A percentile compares a stretch with the other conserved stretches of the same genome.
Conservation (phyloP, 2,113 vertebrate genomes). For the Gymnarchus niloticus region DNA sequence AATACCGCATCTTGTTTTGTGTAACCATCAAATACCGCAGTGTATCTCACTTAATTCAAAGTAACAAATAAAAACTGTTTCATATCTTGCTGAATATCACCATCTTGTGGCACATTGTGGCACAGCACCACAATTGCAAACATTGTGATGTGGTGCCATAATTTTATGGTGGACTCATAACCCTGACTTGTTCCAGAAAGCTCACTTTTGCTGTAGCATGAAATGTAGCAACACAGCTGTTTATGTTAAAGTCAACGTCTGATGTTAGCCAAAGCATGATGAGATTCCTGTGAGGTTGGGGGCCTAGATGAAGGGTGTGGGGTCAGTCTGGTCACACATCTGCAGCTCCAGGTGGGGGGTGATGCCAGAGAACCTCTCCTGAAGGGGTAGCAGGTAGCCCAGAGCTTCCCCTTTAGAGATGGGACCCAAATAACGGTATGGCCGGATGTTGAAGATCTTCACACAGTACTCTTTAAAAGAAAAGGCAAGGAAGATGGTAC, state of each 20-base stretch:
- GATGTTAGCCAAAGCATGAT: neutral
- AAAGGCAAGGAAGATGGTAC: neutral
- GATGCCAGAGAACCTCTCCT: conserved; percentile 53
- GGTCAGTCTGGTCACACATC: conserved; percentile 53
- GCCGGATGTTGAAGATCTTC: conserved; percentile 55
- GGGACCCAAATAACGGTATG: conserved; percentile 39
- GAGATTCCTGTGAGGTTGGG: conserved; percentile 29
- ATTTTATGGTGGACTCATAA: neutral
- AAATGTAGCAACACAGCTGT: neutral
- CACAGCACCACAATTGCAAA: conserved; percentile 34
- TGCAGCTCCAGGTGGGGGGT: conserved; percentile 55
- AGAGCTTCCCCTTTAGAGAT: conserved; percentile 41
- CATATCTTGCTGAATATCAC: conserved; percentile 22
- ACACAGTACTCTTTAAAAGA: conserved; percentile 46
- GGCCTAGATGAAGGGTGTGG: conserved; percentile 51
- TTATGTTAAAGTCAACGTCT: neutral
- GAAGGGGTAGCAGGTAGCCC: conserved; percentile 54
- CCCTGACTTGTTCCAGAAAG: neutral
- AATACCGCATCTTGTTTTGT: neutral
- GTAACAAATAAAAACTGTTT: neutral
- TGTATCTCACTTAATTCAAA: neutral
- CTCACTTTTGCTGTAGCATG: neutral
- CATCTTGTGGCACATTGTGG: conserved; percentile 46
- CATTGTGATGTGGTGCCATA: neutral
- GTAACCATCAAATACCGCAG: neutral